Percentiles rank a stretch among this genome's conserved stretches.
Evolutionary conservation across 2,113 vertebrate species (phyloP).

Genomic region (Hypocryptadius cinnamomeus): DNA sequence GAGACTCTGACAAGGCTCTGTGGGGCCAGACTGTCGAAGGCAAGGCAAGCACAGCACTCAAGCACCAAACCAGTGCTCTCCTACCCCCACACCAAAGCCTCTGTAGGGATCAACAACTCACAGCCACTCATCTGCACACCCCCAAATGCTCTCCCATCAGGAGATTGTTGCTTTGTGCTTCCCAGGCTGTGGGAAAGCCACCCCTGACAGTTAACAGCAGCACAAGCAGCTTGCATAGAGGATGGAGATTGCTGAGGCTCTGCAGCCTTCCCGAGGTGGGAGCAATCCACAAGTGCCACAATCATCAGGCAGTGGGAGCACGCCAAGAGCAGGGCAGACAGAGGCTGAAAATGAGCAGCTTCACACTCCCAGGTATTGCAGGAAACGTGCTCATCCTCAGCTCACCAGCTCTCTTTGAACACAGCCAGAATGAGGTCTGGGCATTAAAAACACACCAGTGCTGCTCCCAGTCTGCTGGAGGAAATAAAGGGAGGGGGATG

Average conservation of each 20-base stretch:
- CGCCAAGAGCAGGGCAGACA: not conserved
- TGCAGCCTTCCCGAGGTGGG: not conserved
- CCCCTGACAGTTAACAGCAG: not conserved
- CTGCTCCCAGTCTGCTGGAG: not conserved
- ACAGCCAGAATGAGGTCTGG: rapidly evolving
- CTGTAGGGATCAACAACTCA: rapidly evolving
- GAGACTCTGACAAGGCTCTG: not conserved
- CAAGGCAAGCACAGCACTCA: not conserved
- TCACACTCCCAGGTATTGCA: not conserved
- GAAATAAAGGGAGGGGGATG: not conserved
- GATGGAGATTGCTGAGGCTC: not conserved
- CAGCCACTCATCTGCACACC: rapidly evolving
- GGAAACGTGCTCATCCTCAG: not conserved
- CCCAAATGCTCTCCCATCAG: not conserved
- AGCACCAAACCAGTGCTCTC: not conserved
- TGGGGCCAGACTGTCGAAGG: rapidly evolving
- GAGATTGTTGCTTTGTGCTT: not conserved
- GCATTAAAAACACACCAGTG: not conserved
- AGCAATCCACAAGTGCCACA: rapidly evolving
- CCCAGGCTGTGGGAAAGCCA: not conserved
- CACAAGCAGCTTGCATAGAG: not conserved
- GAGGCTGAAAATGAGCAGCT: not conserved
- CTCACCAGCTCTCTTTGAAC: not conserved
- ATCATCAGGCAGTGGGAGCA: not conserved
- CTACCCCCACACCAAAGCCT: not conserved